Conservation (phyloP, 2,797 vertebrate species). For the Etheostoma perlongum region DNA sequence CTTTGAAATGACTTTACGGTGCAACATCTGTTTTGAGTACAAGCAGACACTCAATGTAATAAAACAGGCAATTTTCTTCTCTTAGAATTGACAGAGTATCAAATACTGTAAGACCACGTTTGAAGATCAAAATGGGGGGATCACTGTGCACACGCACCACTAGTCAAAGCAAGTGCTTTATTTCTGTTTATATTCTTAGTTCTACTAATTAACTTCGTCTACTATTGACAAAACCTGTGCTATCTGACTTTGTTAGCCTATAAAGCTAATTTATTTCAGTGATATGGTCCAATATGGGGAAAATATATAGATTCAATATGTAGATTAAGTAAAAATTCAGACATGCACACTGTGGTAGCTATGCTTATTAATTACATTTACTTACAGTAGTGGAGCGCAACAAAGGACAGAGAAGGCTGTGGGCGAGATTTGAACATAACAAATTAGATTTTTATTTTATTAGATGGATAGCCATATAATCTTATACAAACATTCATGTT, state of each 20-base stretch:
- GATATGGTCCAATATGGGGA: background rate
- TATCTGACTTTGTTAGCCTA: background rate
- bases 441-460: no score
- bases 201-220: background rate
- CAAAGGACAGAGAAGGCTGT: background rate
- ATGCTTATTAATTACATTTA: background rate
- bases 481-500: no score
- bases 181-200: background rate
- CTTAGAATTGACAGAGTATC: slow-evolving; percentile 37
- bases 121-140: slow-evolving; percentile 47
- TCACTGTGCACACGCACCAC: slow-evolving; percentile 31
- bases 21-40: slow-evolving; percentile 68
- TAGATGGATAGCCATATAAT: no score
- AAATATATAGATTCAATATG: background rate
- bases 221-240: background rate
- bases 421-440: no score
- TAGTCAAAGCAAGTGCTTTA: background rate
- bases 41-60: slow-evolving; percentile 51
- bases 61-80: slow-evolving; percentile 56
- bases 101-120: slow-evolving; percentile 41
- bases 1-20: slow-evolving; percentile 63
- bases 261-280: background rate
- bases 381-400: background rate
- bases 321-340: background rate
- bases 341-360: background rate